Conservation (phyloP, 2,113 vertebrate species). For the Zosterops pallidus region DNA sequence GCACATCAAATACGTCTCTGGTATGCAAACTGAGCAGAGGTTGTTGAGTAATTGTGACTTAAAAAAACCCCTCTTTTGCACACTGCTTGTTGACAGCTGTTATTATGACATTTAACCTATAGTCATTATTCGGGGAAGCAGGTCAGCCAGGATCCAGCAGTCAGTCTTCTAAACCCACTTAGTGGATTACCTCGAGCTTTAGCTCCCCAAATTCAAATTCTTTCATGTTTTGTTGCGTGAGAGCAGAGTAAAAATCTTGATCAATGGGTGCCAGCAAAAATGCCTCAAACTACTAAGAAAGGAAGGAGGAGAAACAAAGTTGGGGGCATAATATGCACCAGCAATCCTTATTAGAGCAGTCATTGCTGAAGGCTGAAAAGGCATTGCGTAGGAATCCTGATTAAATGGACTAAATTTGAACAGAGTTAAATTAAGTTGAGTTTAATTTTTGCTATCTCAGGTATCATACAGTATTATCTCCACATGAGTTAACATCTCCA, state of each 20-base stretch:
- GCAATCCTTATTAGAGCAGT: not conserved
- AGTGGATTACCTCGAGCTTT: not conserved
- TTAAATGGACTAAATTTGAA: not conserved
- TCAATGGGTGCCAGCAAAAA: not conserved
- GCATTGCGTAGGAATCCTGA: not conserved
- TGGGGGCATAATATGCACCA: not conserved
- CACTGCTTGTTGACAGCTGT: constrained; percentile 26
- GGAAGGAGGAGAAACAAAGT: not conserved
- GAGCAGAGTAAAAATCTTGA: not conserved
- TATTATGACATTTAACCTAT: constrained; percentile 13
- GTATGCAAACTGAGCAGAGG: not conserved
- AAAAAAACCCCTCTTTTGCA: constrained; percentile 7
- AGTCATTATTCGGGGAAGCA: not conserved
- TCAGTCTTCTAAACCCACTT: not conserved
- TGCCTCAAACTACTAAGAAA: not conserved
- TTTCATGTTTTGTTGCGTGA: not conserved
- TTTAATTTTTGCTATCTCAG: not conserved
- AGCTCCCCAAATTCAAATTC: not conserved
- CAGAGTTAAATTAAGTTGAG: accelerated
- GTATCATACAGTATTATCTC: not conserved
- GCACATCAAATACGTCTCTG: not conserved
- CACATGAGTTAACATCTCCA: not conserved
- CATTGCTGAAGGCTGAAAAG: not conserved
- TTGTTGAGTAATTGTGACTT: constrained; percentile 13
- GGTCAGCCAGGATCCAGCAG: not conserved